Percentiles rank a stretch among this genome's conserved stretches.
Evolutionary conservation across 2,888 invertebrate species (phyloP).

Genomic region (Andrena dorsata): DNA sequence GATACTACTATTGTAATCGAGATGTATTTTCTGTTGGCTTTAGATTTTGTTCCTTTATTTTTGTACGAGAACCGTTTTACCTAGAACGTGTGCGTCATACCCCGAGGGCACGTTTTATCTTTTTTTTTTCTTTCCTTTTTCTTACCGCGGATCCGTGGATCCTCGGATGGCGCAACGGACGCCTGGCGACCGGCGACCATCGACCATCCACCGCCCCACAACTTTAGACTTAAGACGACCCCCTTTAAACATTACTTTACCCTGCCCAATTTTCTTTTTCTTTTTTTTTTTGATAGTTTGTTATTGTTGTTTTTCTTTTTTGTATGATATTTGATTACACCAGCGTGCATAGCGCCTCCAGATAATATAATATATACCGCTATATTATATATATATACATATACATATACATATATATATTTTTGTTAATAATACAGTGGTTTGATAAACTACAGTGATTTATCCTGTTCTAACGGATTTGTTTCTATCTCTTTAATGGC

Average conservation of each 20-base stretch:
- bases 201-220: background rate
- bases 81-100: slow-evolving; percentile 68
- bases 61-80: slow-evolving; percentile 78
- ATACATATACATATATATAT: slow-evolving; percentile 71
- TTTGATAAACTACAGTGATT: slow-evolving; percentile 77
- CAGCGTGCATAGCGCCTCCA: slow-evolving; percentile 61
- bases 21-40: slow-evolving; percentile 81
- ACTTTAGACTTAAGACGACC: slow-evolving; percentile 44
- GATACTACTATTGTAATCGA: slow-evolving; percentile 62
- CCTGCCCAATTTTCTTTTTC: slow-evolving; percentile 8
- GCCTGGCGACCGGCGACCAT: slow-evolving; percentile 18
- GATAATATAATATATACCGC: slow-evolving; percentile 68
- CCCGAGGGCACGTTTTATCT: slow-evolving; percentile 56
- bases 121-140: slow-evolving; percentile 61
- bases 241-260: slow-evolving; percentile 39
- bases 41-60: slow-evolving; percentile 83
- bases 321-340: slow-evolving; percentile 81
- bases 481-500: slow-evolving; percentile 69
- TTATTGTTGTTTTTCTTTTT: slow-evolving; percentile 82
- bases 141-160: slow-evolving; percentile 44
- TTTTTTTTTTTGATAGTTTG: slow-evolving; percentile 81
- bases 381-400: slow-evolving; percentile 62
- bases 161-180: slow-evolving; percentile 24
- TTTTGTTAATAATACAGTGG: slow-evolving; percentile 81
- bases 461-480: slow-evolving; percentile 73